phyloP scores from a whole-genome alignment of 2,797 vertebrate genomes.

The Sebastes diaconus region DNA sequence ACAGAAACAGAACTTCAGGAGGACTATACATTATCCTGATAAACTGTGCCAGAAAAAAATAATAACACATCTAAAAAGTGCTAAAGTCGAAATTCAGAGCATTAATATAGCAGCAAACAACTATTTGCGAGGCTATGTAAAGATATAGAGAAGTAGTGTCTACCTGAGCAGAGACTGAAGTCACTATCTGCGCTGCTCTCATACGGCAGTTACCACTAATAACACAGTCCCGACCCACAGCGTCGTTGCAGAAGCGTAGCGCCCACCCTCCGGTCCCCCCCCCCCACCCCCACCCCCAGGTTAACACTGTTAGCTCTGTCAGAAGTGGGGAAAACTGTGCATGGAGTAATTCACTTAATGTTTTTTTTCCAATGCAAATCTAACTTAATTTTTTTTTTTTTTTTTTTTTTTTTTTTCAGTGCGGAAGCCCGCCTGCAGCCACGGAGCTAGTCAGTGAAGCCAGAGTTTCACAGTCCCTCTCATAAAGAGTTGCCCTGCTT shows the following conservation, averaged over 20 bases:
- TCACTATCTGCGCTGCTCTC: too few relatives aligned
- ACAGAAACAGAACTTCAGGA: not conserved
- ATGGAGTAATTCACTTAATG: not conserved
- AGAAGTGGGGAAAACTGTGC: not conserved
- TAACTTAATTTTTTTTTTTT: not conserved
- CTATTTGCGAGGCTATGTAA: too few relatives aligned
- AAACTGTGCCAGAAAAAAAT: not conserved
- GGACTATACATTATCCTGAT: not conserved
- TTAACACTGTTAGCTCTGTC: too few relatives aligned
- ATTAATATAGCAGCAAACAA: too few relatives aligned
- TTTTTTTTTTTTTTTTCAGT: not conserved
- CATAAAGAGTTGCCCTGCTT: constrained; percentile 79
- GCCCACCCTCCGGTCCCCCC: too few relatives aligned
- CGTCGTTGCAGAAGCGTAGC: too few relatives aligned
- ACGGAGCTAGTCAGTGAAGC: constrained; percentile 35
- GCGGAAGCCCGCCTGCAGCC: constrained; percentile 34
- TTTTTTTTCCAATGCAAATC: not conserved
- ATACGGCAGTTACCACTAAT: too few relatives aligned
- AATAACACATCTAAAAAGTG: not conserved
- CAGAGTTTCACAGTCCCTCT: constrained; percentile 66
- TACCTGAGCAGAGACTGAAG: too few relatives aligned
- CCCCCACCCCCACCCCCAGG: fast-evolving
- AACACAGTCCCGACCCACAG: too few relatives aligned
- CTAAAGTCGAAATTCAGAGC: too few relatives aligned
- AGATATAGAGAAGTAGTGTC: too few relatives aligned